phyloP scores from a whole-genome alignment of 2,113 vertebrate species.

The Ciconia boyciana region DNA sequence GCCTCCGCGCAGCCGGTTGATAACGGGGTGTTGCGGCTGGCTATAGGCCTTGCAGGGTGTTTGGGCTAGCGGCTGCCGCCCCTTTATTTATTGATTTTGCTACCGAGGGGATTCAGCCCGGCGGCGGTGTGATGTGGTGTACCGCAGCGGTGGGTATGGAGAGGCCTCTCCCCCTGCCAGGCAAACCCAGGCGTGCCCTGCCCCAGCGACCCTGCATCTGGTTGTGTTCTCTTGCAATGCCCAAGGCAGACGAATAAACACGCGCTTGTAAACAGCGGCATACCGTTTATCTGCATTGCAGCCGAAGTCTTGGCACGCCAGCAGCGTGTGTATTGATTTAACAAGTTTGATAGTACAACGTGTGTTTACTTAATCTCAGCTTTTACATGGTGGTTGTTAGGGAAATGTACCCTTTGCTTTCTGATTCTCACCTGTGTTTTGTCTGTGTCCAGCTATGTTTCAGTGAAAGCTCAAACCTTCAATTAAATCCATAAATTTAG shows the following conservation, averaged over 20 bases:
- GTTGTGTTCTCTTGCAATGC: rapidly evolving
- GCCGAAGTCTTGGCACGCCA: background rate
- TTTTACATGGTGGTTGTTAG: background rate
- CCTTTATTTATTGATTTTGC: too few relatives aligned
- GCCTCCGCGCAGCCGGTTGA: background rate
- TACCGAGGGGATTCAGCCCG: background rate
- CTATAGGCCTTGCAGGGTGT: background rate
- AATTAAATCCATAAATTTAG: rapidly evolving
- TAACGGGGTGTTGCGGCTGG: background rate
- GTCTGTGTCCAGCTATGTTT: background rate
- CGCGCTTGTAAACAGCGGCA: rapidly evolving
- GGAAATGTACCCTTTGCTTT: background rate
- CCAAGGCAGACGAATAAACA: background rate
- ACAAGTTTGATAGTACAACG: rapidly evolving
- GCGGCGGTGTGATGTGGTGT: too few relatives aligned
- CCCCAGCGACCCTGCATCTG: background rate
- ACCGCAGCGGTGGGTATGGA: background rate
- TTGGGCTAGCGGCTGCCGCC: background rate
- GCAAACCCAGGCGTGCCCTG: background rate
- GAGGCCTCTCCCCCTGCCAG: background rate
- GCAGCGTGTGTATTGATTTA: rapidly evolving
- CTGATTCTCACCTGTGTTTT: rapidly evolving
- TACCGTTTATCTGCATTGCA: background rate
- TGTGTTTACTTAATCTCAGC: background rate
- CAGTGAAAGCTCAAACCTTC: background rate